These are phyloP conservation scores for Volucella inanis DNA, from an alignment of 2,888 invertebrate species.

Conservation along the genomic window DNA sequence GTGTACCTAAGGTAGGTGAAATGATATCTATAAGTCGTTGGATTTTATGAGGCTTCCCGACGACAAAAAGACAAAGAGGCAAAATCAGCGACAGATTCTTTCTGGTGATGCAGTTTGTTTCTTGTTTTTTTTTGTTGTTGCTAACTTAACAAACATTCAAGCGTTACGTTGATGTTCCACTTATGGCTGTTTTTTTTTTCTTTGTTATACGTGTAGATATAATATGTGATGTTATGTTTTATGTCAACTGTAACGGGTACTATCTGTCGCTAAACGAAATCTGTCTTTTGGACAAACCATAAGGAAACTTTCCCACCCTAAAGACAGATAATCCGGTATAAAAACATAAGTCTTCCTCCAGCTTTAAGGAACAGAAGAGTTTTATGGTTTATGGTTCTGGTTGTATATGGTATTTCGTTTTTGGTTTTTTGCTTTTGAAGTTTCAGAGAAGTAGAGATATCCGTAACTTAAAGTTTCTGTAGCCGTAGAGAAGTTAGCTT, in stretches of 20 bases:
- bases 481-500: not conserved
- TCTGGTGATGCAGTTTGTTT: too few relatives aligned
- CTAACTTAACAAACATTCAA: too few relatives aligned
- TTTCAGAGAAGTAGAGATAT: not conserved
- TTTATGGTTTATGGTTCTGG: constrained; percentile 34
- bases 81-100: not conserved
- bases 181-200: not conserved
- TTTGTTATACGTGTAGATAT: too few relatives aligned
- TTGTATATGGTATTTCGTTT: not conserved
- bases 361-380: constrained; percentile 1
- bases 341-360: not conserved
- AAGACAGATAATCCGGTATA: not conserved
- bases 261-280: too few relatives aligned
- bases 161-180: not conserved
- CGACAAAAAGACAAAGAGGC: not conserved
- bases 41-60: constrained; percentile 25
- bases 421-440: constrained; percentile 9
- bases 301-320: not conserved
- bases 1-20: not conserved
- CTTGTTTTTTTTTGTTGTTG: too few relatives aligned
- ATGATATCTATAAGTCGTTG: constrained; percentile 15
- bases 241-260: not conserved
- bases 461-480: not conserved
- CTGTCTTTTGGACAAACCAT: constrained; percentile 12
- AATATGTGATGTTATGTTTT: not conserved